Conservation (phyloP, 2,888 invertebrate genomes). For the Lacanobia oleracea region DNA sequence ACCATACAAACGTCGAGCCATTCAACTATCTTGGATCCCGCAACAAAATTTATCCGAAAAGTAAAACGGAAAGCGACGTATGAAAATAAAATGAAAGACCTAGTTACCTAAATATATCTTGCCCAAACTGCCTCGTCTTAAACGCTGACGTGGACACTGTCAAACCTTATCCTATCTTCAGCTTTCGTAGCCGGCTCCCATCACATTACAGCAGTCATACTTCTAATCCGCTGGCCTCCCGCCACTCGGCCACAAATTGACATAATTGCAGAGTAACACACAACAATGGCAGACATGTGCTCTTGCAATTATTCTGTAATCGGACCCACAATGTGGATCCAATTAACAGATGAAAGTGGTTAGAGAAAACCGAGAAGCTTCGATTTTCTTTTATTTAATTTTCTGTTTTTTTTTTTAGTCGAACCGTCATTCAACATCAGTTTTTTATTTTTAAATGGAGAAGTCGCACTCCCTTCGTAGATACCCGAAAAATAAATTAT, state of each 20-base stretch:
- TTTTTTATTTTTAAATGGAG: not conserved
- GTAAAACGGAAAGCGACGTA: too few relatives aligned
- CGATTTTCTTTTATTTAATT: conserved; percentile 36
- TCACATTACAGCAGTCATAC: not conserved
- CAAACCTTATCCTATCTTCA: not conserved
- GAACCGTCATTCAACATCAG: too few relatives aligned
- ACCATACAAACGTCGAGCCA: too few relatives aligned
- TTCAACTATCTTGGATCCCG: too few relatives aligned
- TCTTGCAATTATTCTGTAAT: conserved; percentile 71
- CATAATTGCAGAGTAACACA: conserved; percentile 67
- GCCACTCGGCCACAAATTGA: conserved; percentile 63
- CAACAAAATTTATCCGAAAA: too few relatives aligned
- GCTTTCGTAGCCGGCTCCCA: not conserved
- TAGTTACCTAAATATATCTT: too few relatives aligned
- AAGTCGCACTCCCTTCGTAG: not conserved
- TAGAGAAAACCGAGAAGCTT: conserved; percentile 16
- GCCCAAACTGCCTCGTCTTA: too few relatives aligned
- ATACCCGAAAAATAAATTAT: too few relatives aligned
- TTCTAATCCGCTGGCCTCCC: conserved; percentile 14
- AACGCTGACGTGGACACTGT: not conserved
- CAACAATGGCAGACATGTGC: conserved; percentile 61
- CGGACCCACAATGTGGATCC: conserved; percentile 68
- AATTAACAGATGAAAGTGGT: conserved; percentile 71
- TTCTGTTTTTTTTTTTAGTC: not conserved
- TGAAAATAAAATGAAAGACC: too few relatives aligned